A percentile compares a stretch with the other conserved stretches of the same genome.
Evolutionary conservation across 2,888 invertebrate species (phyloP).

Genomic region (Xiphydria camelus): DNA sequence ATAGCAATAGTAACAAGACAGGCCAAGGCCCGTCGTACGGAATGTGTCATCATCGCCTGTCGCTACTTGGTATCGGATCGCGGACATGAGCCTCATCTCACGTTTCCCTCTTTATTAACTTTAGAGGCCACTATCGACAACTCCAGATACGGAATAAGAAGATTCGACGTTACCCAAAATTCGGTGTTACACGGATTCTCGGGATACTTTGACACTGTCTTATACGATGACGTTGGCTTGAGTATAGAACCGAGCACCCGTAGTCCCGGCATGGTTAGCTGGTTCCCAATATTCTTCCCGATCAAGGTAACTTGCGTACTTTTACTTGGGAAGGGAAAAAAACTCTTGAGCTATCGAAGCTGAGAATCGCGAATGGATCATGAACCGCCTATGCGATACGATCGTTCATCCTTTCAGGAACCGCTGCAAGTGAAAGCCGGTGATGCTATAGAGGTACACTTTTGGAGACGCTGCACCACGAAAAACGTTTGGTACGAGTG

Average conservation of each 20-base stretch:
- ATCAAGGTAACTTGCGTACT: slow-evolving; percentile 70
- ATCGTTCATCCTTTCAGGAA: slow-evolving; percentile 60
- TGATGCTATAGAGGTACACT: slow-evolving; percentile 74
- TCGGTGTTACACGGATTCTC: slow-evolving; percentile 91
- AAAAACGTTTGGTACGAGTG: slow-evolving; percentile 97
- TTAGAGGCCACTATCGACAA: slow-evolving; percentile 66
- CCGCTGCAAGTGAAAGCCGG: slow-evolving; percentile 74
- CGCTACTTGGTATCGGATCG: no score
- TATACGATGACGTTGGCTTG: slow-evolving; percentile 82
- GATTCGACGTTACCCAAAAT: slow-evolving; percentile 73
- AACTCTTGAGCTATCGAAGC: no score
- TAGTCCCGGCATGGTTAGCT: slow-evolving; percentile 92
- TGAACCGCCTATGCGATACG: neutral
- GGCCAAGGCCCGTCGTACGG: no score
- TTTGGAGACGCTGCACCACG: slow-evolving; percentile 81
- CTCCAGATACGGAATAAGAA: slow-evolving; percentile 69
- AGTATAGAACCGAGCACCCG: slow-evolving; percentile 91
- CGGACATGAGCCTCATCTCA: no score
- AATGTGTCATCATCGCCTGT: no score
- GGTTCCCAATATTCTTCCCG: slow-evolving; percentile 98
- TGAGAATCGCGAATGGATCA: neutral
- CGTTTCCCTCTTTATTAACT: no score
- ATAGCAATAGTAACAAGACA: no score
- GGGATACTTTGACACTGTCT: slow-evolving; percentile 89
- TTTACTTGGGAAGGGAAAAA: no score